A percentile compares a stretch with the other conserved stretches of the same genome.
Conservation (phyloP, 2,797 vertebrate genomes). For the Catostomus latipinnis region DNA sequence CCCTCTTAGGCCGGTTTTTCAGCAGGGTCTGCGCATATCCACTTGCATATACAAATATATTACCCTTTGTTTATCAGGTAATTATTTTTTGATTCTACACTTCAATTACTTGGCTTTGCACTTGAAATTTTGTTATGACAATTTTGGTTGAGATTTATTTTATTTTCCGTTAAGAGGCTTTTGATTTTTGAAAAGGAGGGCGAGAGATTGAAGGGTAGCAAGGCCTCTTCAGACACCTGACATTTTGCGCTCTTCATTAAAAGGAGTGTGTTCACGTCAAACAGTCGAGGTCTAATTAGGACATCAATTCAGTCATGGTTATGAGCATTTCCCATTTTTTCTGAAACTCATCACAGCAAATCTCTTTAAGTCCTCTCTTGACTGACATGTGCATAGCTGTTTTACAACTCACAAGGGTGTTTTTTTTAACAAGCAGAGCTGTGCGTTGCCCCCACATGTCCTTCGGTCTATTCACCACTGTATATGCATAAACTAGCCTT, state of each 20-base stretch:
- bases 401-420: conserved; percentile 62
- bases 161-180: conserved; percentile 20
- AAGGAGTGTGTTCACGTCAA: conserved; percentile 44
- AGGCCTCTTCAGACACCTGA: conserved; percentile 32
- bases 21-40: no score
- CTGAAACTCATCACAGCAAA: conserved; percentile 1
- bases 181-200: conserved; percentile 46
- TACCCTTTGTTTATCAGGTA: not conserved
- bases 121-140: conserved; percentile 5
- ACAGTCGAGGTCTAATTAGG: conserved; percentile 66
- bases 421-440: no score
- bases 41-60: no score
- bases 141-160: conserved; percentile 30
- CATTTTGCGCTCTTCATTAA: conserved; percentile 46
- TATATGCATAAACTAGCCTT: not conserved
- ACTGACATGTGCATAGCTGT: conserved; percentile 60
- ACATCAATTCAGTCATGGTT: conserved; percentile 50
- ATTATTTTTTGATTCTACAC: conserved; percentile 35
- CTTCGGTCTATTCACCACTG: not conserved
- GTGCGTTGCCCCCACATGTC: not conserved
- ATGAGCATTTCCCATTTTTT: conserved; percentile 22
- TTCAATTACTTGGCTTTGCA: conserved; percentile 6
- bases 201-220: conserved; percentile 18
- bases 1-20: no score
- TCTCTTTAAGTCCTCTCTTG: conserved; percentile 41